Percentiles rank a stretch among this genome's conserved stretches.
Evolutionary conservation across 2,797 vertebrate genomes (phyloP).

Genomic region (Delichon dasypus): DNA sequence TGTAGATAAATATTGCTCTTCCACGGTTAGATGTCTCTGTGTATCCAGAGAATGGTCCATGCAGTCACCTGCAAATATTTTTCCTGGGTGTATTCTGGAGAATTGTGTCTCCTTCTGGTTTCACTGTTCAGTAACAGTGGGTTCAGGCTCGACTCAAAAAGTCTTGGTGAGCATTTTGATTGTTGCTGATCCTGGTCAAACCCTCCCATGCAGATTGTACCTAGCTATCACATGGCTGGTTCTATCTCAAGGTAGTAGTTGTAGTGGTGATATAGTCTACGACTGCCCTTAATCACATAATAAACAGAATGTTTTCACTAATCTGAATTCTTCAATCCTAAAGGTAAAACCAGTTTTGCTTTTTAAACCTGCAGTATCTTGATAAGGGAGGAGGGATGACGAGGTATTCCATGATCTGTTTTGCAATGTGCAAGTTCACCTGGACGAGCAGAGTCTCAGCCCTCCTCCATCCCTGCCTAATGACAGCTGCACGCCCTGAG

Average conservation of each 20-base stretch:
- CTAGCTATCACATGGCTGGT: neutral
- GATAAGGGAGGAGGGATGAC: neutral
- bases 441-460: neutral
- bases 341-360: neutral
- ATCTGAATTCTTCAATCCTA: neutral
- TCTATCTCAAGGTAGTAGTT: neutral
- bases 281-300: neutral
- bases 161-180: neutral
- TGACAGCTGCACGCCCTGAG: neutral
- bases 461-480: fast-evolving
- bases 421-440: neutral
- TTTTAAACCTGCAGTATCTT: neutral
- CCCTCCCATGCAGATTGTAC: neutral
- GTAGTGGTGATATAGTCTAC: neutral
- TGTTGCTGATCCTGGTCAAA: neutral
- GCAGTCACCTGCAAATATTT: neutral
- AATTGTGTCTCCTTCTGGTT: neutral
- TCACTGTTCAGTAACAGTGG: neutral
- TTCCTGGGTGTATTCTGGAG: neutral
- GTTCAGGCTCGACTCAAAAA: neutral
- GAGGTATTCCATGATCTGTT: neutral
- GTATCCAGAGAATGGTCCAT: neutral
- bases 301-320: neutral
- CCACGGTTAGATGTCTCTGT: neutral
- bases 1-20: neutral